A percentile compares a stretch with the other conserved stretches of the same genome.
Conservation (phyloP, 2,888 invertebrate genomes). For the Xestia ashworthii region DNA sequence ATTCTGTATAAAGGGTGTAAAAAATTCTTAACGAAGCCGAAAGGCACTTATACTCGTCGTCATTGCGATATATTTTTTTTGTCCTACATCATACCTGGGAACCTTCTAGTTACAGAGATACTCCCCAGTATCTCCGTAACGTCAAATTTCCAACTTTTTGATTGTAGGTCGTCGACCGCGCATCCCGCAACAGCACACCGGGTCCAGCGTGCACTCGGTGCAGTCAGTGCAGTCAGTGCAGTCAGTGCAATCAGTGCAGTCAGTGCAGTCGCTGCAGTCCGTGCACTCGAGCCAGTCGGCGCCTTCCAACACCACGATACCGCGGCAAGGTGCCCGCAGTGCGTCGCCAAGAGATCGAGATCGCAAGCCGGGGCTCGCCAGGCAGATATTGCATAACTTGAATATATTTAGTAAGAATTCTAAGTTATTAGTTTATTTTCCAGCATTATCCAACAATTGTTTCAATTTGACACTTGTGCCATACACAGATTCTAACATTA, state of each 20-base stretch:
- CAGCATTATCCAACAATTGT: not conserved
- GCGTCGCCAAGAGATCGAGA: constrained; percentile 82
- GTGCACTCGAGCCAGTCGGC: constrained; percentile 57
- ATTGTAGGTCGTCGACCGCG: constrained; percentile 75
- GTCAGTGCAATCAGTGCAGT: constrained; percentile 64
- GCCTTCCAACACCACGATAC: constrained; percentile 37
- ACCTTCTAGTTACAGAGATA: too few species aligned
- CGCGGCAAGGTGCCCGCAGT: constrained; percentile 74
- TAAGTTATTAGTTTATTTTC: not conserved
- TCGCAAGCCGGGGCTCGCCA: constrained; percentile 90
- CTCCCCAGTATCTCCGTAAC: too few species aligned
- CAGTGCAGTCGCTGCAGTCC: constrained; percentile 62
- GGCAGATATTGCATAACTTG: constrained; percentile 95
- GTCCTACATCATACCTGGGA: too few species aligned
- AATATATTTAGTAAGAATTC: constrained; percentile 93
- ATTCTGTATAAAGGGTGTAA: too few species aligned
- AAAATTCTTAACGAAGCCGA: too few species aligned
- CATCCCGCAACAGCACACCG: constrained; percentile 87
- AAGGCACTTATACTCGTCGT: too few species aligned
- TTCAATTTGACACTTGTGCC: not conserved
- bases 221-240: constrained; percentile 74
- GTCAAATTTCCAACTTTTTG: too few species aligned
- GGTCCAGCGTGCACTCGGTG: constrained; percentile 85
- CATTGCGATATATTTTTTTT: too few species aligned
- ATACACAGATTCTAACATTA: not conserved